Percentiles rank a stretch among this genome's conserved stretches.
These are phyloP conservation scores for Apis mellifera DNA, from an alignment of 1,140 invertebrate genomes.

Conservation along the genomic window DNA sequence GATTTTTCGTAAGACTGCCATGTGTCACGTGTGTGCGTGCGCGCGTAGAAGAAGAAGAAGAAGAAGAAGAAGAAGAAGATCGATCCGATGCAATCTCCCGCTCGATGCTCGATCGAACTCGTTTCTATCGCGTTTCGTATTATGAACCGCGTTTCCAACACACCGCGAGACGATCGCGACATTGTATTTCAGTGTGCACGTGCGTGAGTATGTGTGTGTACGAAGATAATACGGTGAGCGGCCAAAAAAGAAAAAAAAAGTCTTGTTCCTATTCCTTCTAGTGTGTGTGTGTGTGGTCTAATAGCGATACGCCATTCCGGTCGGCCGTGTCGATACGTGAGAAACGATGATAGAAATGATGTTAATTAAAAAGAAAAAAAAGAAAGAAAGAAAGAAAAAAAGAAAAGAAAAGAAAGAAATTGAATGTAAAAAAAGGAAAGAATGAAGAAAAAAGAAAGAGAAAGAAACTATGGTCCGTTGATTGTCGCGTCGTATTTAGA, in stretches of 20 bases:
- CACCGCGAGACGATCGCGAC: slow-evolving; percentile 53
- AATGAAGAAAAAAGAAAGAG: neutral
- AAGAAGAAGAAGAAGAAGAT: slow-evolving; percentile 31
- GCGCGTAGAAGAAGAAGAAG: no score
- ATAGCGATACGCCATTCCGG: slow-evolving; percentile 47
- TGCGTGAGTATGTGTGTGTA: slow-evolving; percentile 21
- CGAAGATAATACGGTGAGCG: slow-evolving; percentile 47
- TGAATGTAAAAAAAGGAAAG: neutral
- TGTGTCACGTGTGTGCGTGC: slow-evolving; percentile 44
- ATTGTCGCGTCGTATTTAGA: slow-evolving; percentile 14
- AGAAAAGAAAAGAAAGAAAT: slow-evolving; percentile 1
- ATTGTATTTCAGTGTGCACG: slow-evolving; percentile 13
- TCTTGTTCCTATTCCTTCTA: slow-evolving; percentile 70
- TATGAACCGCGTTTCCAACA: slow-evolving; percentile 25
- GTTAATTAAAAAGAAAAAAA: neutral
- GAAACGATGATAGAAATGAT: slow-evolving; percentile 7
- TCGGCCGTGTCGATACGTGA: slow-evolving; percentile 28
- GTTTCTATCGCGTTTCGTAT: slow-evolving; percentile 1
- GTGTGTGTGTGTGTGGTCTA: slow-evolving; percentile 43
- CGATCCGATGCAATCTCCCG: slow-evolving; percentile 28
- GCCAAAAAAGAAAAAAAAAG: slow-evolving; percentile 53
- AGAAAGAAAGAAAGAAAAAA: slow-evolving; percentile 15
- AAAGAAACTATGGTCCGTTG: slow-evolving; percentile 22
- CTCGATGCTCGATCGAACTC: slow-evolving; percentile 31
- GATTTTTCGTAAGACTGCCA: slow-evolving; percentile 61